phyloP scores from a whole-genome alignment of 2,113 vertebrate genomes.

The human region DNA sequence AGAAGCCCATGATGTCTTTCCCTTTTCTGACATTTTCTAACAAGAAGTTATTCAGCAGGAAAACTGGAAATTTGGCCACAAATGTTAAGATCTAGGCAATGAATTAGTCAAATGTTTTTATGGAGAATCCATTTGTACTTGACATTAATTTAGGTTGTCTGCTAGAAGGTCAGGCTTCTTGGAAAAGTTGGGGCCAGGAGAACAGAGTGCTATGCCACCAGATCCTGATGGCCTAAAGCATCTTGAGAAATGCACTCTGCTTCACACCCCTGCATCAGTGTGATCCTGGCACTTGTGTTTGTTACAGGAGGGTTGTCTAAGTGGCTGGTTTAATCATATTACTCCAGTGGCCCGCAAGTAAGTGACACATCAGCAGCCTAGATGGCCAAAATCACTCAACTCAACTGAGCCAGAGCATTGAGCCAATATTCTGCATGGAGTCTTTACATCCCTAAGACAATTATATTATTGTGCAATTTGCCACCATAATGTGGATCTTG shows the following conservation, averaged over 20 bases:
- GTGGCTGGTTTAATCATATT: constrained; percentile 8
- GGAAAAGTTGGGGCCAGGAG: not conserved
- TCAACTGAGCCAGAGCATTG: not conserved
- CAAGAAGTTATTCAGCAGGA: constrained; percentile 35
- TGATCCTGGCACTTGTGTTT: not conserved
- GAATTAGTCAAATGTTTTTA: constrained; percentile 28
- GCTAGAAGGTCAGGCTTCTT: constrained; percentile 10
- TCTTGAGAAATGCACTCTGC: not conserved
- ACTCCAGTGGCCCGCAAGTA: not conserved
- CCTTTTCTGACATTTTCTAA: constrained; percentile 43
- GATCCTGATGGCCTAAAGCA: not conserved
- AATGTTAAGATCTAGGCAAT: constrained; percentile 41
- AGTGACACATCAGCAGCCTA: not conserved
- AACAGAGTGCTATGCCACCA: not conserved
- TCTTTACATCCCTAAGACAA: not conserved
- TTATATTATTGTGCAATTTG: not conserved
- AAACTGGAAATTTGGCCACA: constrained; percentile 44
- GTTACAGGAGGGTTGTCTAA: not conserved
- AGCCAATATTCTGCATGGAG: not conserved
- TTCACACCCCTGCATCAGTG: not conserved
- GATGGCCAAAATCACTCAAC: constrained; percentile 9
- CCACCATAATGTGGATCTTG: not conserved
- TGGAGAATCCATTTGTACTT: constrained; percentile 37
- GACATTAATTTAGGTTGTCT: constrained; percentile 32
- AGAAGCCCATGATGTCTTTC: not conserved